phyloP scores from a whole-genome alignment of 2,797 vertebrate species.

The Glyptemys insculpta region DNA sequence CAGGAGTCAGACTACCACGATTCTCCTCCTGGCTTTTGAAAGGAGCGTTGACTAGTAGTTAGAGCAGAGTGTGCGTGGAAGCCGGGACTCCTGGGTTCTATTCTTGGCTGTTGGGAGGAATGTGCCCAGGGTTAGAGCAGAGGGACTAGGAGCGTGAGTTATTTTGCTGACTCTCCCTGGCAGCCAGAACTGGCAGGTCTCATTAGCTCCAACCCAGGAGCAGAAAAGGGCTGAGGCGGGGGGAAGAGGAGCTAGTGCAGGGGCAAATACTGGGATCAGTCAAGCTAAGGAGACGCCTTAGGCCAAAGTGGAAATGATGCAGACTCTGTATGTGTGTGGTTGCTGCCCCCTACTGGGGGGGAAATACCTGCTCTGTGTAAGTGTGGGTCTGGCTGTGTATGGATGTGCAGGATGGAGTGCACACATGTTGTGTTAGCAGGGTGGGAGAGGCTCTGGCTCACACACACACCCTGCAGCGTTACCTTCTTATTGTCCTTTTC shows the following conservation, averaged over 20 bases:
- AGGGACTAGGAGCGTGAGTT: too few relatives aligned
- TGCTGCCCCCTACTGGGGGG: not conserved
- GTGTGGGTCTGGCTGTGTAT: not conserved
- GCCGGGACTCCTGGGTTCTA: accelerated
- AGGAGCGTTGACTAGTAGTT: not conserved
- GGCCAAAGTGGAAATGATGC: too few relatives aligned
- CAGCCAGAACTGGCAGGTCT: not conserved
- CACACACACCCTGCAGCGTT: not conserved
- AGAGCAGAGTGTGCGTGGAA: accelerated
- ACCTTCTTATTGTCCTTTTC: constrained; percentile 94
- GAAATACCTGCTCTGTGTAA: not conserved
- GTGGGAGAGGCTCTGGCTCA: not conserved
- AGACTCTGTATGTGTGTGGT: not conserved
- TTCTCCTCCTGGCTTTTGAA: not conserved
- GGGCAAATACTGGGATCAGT: not conserved
- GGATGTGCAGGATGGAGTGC: not conserved
- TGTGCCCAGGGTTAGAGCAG: accelerated
- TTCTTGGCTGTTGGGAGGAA: not conserved
- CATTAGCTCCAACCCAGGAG: not conserved
- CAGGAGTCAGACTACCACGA: not conserved
- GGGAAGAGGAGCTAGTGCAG: not conserved
- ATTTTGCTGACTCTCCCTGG: not conserved
- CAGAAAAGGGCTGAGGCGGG: not conserved
- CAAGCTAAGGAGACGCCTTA: not conserved
- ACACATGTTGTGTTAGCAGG: not conserved